Base-by-base conservation (phyloP, 2,888 invertebrate genomes). In the Seira musarum region DNA sequence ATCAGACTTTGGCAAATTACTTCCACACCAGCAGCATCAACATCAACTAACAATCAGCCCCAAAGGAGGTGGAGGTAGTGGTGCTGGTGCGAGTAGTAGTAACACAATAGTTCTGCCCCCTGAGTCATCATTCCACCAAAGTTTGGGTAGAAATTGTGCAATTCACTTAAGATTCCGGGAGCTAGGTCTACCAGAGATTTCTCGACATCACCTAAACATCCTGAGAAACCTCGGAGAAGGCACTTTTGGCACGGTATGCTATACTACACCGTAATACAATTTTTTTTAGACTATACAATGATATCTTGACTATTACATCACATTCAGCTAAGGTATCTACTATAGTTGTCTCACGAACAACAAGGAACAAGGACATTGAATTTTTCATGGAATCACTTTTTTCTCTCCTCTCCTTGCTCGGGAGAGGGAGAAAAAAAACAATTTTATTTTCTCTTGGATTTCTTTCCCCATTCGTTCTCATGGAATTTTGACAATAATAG, bases 201-300 rank as follows among this genome's bases (percentile, higher is more conserved):
- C 95, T 75, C 91, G 95, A 84, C 95, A 95, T 88, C 91, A 94
- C 87, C 92, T 96, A 81, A 91, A 95, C 86, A 95, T 96, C 93
- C 92, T 96, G 86, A 94, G 95, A 81, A 95, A 95, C 88, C 91
- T 96, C 63, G 95, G 96, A 24, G 96, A 95, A 89, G 96, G 96
- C 82, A 94, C 94, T 81, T 96, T 95, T 89, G 96, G 96, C 89
- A 95, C 95, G 89, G 96, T 96, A 89, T 90, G 91, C 90, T 30
- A 17, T n/a, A n/a, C n/a, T n/a, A n/a, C n/a, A n/a, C n/a, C n/a
- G n/a, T n/a, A n/a, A n/a, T n/a, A n/a, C n/a, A n/a, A n/a, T n/a
- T n/a, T n/a, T n/a, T n/a, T n/a, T n/a, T n/a, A n/a, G n/a, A n/a
- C n/a, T n/a, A n/a, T n/a, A n/a, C n/a, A n/a, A n/a, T n/a, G n/a